Evolutionary conservation across 2,888 invertebrate species (phyloP), one percentile per base, ranked within the genome.

Genomic region (Hemicrepidius hirtus): DNA sequence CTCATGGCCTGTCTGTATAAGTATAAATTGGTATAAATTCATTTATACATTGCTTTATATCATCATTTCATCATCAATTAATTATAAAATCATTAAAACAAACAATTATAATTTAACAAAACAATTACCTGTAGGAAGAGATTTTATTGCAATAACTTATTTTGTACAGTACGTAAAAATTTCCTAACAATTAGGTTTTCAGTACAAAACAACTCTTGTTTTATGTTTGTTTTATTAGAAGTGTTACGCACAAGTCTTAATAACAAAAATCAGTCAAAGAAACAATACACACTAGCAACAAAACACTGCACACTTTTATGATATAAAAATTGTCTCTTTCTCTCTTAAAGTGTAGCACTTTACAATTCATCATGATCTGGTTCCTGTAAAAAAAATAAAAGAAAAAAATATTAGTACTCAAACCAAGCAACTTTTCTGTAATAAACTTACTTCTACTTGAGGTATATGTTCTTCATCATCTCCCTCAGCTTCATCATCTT

Each of bases 401-500:
- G 28, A 21, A 44, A 44, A 16, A 49, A 41, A 0, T 5, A 28
- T 9, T 28, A 49, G 16, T 41, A n/a, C 4, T 37, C 18, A 57
- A 3, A 9, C 0, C 12, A 20, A 57, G 20, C 10, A 21, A 53
- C 7, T n/a, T 28, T 10, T 7, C 3, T 12, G 12, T 16, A 35
- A 37, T 9, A 50, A 68, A 41, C 75, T 78, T 79, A 87, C 88
- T 82, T 88, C 88, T 70, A 86, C 85, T 81, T 87, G 88, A 77
- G 88, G 86, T 76, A 86, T 85, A 63, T 90, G 88, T 77, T 92
- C 91, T 28, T 87, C 88, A 35, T 89, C 88, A 62, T 90, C 91
- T 77, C 87, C 86, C 76, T 86, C 85, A 63, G 90, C 87, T 77
- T 92, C 91, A 76, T 93, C 92, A 74, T 92, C 91, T 72, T 89